Evolutionary conservation across 2,888 invertebrate species (phyloP).

Genomic region (Eubasilissa splendida): DNA sequence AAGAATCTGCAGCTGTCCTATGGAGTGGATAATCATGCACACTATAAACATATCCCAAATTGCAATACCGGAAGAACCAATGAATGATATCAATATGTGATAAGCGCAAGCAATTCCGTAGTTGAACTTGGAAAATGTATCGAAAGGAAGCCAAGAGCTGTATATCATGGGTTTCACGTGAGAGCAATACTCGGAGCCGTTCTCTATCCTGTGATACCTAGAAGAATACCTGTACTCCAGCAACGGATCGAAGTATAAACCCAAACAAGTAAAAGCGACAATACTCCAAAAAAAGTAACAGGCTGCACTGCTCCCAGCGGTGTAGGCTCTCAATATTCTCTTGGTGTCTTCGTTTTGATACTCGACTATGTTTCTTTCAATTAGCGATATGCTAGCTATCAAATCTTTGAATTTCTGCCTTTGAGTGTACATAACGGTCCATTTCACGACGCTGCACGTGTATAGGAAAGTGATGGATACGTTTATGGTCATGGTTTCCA

Average conservation of each 20-base stretch:
- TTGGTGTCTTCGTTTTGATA: conserved; percentile 35
- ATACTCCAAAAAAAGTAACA: conserved; percentile 47
- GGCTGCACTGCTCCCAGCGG: conserved; percentile 12
- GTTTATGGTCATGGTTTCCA: conserved; percentile 50
- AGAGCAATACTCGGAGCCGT: conserved; percentile 50
- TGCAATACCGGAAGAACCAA: conserved; percentile 67
- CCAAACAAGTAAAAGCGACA: conserved; percentile 32
- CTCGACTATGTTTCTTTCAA: conserved; percentile 40
- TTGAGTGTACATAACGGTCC: conserved; percentile 37
- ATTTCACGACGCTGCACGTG: conserved; percentile 42
- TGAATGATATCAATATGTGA: conserved; percentile 64
- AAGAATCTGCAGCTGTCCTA: conserved; percentile 66
- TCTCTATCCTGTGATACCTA: conserved; percentile 39
- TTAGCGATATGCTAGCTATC: conserved; percentile 25
- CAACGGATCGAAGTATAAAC: conserved; percentile 45
- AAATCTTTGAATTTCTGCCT: conserved; percentile 43
- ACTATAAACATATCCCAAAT: conserved; percentile 67
- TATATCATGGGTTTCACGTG: conserved; percentile 48
- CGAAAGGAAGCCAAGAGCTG: conserved; percentile 58
- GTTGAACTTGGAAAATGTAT: conserved; percentile 44
- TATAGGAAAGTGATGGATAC: conserved; percentile 46
- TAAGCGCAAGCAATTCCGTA: conserved; percentile 59
- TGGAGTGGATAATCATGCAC: conserved; percentile 66
- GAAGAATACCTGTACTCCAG: conserved; percentile 50
- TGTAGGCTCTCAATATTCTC: conserved; percentile 17